Conservation (phyloP, 35 echinoderm and acorn worm genomes). For the Ophiothrix spiculata region DNA sequence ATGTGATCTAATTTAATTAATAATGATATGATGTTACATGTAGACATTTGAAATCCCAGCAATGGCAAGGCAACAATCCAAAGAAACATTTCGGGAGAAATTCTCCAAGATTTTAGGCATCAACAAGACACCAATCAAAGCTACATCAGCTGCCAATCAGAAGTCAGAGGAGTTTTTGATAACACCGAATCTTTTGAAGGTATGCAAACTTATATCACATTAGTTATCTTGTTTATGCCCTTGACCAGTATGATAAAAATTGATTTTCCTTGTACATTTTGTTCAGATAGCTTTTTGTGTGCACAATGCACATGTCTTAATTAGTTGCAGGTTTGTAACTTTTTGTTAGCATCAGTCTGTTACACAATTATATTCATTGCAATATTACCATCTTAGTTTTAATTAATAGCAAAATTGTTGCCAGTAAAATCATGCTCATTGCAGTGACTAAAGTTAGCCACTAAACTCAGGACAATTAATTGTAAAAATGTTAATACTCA, state of each 20-base stretch:
- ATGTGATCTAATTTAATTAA: no score
- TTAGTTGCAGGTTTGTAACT: background rate
- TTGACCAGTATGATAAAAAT: background rate
- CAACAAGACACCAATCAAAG: background rate
- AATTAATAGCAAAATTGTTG: no score
- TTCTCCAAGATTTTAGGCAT: constrained; percentile 52
- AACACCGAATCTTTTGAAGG: constrained; percentile 56
- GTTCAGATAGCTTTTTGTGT: background rate
- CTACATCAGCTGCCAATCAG: constrained; percentile 9
- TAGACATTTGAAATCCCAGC: background rate
- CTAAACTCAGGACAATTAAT: no score
- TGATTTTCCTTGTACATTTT: background rate
- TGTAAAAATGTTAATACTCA: no score
- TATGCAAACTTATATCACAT: constrained; percentile 5
- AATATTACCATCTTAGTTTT: no score
- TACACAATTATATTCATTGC: background rate
- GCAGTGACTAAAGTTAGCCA: no score
- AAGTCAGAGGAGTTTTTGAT: constrained; percentile 73
- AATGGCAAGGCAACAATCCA: constrained; percentile 39
- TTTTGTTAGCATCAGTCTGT: background rate
- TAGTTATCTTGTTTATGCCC: background rate
- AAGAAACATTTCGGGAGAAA: constrained; percentile 57
- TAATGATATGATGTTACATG: no score
- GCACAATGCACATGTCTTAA: background rate
- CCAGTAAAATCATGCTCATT: no score